A percentile compares a stretch with the other conserved stretches of the same genome.
These are phyloP conservation scores for Pseudomyrmex dendroicus DNA, from an alignment of 1,140 invertebrate genomes.

Conservation along the genomic window DNA sequence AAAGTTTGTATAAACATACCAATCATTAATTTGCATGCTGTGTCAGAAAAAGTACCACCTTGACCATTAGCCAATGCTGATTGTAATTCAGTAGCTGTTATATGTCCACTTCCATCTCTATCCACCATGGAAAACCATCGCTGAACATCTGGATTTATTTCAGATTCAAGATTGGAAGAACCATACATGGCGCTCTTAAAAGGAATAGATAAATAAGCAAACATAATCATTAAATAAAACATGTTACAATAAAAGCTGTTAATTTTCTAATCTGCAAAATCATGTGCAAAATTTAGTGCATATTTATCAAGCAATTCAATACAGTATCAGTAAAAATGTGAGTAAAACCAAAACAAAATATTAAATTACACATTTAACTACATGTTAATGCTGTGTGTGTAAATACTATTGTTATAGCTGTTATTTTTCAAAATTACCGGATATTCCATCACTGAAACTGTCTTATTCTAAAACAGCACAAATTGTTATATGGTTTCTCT, in stretches of 20 bases:
- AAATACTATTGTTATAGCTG: neutral
- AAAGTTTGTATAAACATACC: constrained; percentile 85
- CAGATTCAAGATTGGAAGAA: constrained; percentile 12
- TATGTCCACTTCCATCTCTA: constrained; percentile 92
- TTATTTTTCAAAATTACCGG: constrained; percentile 62
- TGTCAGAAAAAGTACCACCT: constrained; percentile 93
- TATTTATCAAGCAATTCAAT: neutral
- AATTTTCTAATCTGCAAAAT: neutral
- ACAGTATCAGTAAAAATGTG: neutral
- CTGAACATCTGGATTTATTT: constrained; percentile 88
- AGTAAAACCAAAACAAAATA: neutral
- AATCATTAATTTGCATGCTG: constrained; percentile 95
- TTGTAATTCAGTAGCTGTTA: constrained; percentile 92
- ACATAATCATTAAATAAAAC: neutral
- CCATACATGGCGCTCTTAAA: constrained; percentile 65
- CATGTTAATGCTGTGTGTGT: neutral
- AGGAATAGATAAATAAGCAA: neutral
- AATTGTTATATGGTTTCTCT: too few relatives aligned
- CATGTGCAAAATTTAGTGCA: neutral
- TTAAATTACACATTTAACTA: neutral
- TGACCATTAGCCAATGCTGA: constrained; percentile 94
- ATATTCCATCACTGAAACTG: constrained; percentile 54
- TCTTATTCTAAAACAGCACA: neutral
- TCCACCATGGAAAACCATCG: constrained; percentile 94
- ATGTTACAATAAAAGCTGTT: neutral